phyloP scores from a whole-genome alignment of 2,888 invertebrate genomes.

The Drosophila phalerata region DNA sequence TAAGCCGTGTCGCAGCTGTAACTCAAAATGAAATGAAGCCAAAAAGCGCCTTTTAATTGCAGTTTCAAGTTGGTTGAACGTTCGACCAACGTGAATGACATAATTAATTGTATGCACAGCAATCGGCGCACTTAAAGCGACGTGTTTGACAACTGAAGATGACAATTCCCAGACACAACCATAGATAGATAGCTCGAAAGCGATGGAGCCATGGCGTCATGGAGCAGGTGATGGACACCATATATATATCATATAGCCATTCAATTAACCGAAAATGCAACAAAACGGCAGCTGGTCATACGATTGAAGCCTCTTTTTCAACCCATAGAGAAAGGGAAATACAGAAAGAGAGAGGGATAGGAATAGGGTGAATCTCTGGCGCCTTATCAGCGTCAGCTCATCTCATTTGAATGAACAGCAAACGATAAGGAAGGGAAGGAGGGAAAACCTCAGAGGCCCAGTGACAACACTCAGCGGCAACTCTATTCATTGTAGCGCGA shows the following conservation, averaged over 20 bases:
- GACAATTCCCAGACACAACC: conserved; percentile 60
- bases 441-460: conserved; percentile 16
- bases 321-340: not conserved
- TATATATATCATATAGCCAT: conserved; percentile 16
- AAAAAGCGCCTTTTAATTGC: conserved; percentile 83
- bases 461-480: conserved; percentile 32
- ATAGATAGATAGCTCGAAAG: conserved; percentile 12
- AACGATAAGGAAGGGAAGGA: conserved; percentile 16
- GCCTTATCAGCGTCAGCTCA: conserved; percentile 45
- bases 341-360: not conserved
- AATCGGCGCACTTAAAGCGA: conserved; percentile 72
- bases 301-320: conserved; percentile 20
- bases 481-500: conserved; percentile 61
- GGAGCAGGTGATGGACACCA: conserved; percentile 35
- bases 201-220: conserved; percentile 1
- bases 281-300: conserved; percentile 60
- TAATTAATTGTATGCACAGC: conserved; percentile 80
- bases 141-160: conserved; percentile 80
- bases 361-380: conserved; percentile 15
- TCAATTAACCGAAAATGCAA: conserved; percentile 41
- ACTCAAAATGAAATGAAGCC: conserved; percentile 29
- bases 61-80: conserved; percentile 47
- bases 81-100: conserved; percentile 80
- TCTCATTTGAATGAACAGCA: conserved; percentile 61
- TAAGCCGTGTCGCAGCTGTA: conserved; percentile 42